Percentiles rank a stretch among this genome's conserved stretches.
Evolutionary conservation across 2,113 vertebrate genomes (phyloP).

Genomic region (Dromaius novaehollandiae): DNA sequence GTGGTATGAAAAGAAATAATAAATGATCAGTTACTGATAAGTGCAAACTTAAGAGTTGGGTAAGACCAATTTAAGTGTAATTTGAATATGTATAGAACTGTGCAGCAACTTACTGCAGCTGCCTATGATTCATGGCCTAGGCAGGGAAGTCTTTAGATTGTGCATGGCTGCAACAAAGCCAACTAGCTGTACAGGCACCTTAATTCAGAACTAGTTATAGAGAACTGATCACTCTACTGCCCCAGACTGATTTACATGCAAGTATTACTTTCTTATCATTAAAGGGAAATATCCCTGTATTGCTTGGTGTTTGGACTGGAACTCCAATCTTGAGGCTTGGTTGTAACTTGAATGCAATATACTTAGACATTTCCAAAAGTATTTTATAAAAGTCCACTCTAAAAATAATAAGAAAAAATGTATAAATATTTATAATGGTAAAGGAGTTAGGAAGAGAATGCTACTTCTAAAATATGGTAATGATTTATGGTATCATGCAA

Average conservation of each 20-base stretch:
- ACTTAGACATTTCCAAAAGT: background rate
- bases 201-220: background rate
- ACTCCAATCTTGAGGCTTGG: background rate
- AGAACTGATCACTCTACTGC: background rate
- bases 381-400: background rate
- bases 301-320: background rate
- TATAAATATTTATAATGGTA: background rate
- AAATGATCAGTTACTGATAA: background rate
- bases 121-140: background rate
- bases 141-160: background rate
- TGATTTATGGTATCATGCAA: constrained; percentile 5
- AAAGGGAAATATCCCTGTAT: background rate
- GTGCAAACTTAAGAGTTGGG: background rate
- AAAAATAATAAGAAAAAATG: background rate
- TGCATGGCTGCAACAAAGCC: background rate
- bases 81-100: background rate
- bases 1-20: background rate
- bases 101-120: background rate
- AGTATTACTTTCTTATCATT: background rate
- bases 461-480: background rate
- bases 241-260: accelerated
- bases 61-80: background rate
- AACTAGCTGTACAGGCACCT: background rate
- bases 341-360: background rate
- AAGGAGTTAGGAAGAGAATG: background rate